These are phyloP conservation scores for Cyprinella venusta DNA, from an alignment of 2,797 vertebrate genomes.

Conservation along the genomic window DNA sequence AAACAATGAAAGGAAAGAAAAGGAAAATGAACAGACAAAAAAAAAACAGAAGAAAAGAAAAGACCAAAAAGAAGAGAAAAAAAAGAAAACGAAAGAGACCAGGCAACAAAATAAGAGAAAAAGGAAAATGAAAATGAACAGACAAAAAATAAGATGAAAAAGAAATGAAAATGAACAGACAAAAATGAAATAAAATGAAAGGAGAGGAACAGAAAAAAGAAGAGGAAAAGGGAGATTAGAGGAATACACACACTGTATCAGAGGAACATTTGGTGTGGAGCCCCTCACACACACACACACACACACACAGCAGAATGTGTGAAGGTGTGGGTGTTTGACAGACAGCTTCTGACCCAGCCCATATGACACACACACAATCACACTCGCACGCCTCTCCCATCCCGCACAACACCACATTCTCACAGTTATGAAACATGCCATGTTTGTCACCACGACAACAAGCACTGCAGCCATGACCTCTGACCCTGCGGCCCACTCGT, in stretches of 20 bases:
- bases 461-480: not conserved
- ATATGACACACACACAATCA: constrained; percentile 28
- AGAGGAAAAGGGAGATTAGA: not conserved
- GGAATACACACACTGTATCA: not conserved
- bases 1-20: not conserved
- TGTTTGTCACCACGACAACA: constrained; percentile 22
- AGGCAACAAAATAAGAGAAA: not conserved
- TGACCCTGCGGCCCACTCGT: constrained; percentile 24
- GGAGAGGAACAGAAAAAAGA: not conserved
- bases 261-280: constrained; percentile 33
- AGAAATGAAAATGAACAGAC: rapidly evolving
- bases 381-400: constrained; percentile 11
- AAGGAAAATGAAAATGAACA: too few relatives aligned
- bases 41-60: too few relatives aligned
- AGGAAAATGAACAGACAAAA: too few relatives aligned
- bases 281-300: constrained; percentile 11
- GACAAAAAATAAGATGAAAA: not conserved
- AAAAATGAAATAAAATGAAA: too few relatives aligned
- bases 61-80: not conserved
- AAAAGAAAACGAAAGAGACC: too few relatives aligned
- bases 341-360: constrained; percentile 55
- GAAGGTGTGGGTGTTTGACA: constrained; percentile 49
- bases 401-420: constrained; percentile 39
- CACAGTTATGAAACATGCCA: constrained; percentile 36
- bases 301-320: constrained; percentile 42